Base-by-base conservation (phyloP, 1,140 invertebrate genomes). In the Monomorium pharaonis region DNA sequence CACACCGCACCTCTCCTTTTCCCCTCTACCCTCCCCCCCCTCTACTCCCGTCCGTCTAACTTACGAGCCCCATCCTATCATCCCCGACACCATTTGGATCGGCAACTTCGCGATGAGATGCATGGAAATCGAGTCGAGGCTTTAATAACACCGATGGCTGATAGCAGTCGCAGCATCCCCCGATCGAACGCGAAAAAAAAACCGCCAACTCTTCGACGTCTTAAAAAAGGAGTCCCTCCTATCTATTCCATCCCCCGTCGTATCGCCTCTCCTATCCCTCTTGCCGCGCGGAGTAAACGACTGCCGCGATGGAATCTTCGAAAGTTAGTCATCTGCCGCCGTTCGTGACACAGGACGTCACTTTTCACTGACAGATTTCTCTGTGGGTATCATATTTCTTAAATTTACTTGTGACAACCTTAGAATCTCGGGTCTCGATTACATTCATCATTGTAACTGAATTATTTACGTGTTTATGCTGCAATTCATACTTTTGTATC, bases 61-160 rank as follows among this genome's bases (percentile, higher is more conserved):
- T 83, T 83, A 74, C 27, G 67, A 83, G 9, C 67, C 9, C 67
- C 27, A 74, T 83, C 78, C 78, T 72, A 83, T 83, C 78, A 83
- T 74, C 67, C 78, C 65, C 51, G 37, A 74, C 51, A 51, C 78
- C 65, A 83, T 83, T 83, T 83, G 78, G 67, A 83, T n/a, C 51
- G 51, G 37, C 51, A 83, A 74, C 51, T 83, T 74, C 67, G 42
- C 78, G 51, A 83, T 83, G 78, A 83, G 78, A 74, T 83, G 78
- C 78, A 83, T 74, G 16, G 14, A 83, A 72, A 83, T 74, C 37
- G 51, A 83, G 37, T n/a, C 65, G 47, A 56, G 49, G 67, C 54
- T 72, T 83, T 83, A 83, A 83, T 83, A 83, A 83, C 67, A 74
- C 14, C 67, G 78, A 81, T 81, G 70, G 78, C 78, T 58, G 78